Conservation (phyloP, 2,113 vertebrate species). For the Podiceps cristatus region DNA sequence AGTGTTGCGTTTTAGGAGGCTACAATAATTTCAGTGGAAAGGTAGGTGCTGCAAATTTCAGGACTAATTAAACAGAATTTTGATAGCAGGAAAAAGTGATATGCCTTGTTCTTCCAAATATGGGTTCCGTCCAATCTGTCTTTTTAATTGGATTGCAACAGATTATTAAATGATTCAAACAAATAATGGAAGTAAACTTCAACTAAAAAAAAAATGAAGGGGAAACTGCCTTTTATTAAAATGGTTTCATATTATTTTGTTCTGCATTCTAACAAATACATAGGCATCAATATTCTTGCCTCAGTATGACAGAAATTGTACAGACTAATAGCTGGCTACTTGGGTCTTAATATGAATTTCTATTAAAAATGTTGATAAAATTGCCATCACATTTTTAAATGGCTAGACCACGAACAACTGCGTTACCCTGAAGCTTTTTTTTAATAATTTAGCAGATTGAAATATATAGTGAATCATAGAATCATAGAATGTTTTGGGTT, state of each 20-base stretch:
- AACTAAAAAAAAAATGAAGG: neutral
- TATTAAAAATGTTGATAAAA: neutral
- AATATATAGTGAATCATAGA: neutral
- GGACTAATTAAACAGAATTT: slow-evolving; percentile 17
- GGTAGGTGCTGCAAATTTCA: neutral
- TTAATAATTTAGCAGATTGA: neutral
- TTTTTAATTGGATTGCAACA: slow-evolving; percentile 10
- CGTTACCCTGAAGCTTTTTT: neutral
- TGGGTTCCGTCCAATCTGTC: neutral
- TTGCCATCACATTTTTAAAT: neutral
- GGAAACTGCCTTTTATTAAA: neutral
- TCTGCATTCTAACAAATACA: neutral
- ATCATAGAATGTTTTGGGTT: no score
- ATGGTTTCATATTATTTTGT: neutral
- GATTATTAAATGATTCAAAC: neutral
- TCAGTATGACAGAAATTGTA: neutral
- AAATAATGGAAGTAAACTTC: neutral
- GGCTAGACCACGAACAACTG: neutral
- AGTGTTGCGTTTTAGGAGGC: neutral
- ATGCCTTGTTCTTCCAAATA: neutral
- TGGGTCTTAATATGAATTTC: neutral
- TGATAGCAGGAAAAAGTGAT: neutral
- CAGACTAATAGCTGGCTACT: neutral
- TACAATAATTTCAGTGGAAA: neutral
- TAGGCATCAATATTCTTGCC: neutral